Base-by-base conservation (phyloP, 1,140 invertebrate genomes). In the Triops cancriformis region DNA sequence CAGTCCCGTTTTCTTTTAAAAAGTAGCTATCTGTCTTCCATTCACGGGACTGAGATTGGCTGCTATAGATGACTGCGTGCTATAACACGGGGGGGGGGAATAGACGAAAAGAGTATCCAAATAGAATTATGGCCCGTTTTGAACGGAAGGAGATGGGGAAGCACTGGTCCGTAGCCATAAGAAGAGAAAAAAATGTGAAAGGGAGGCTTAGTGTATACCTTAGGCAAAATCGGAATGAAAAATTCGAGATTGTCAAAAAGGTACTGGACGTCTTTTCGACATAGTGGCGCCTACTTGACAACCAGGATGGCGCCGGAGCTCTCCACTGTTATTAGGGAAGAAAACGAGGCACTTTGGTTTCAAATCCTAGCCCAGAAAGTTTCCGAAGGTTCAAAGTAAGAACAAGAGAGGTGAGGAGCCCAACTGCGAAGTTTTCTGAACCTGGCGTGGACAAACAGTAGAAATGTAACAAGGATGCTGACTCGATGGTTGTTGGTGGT, bases 11-110 rank as follows among this genome's bases (percentile, higher is more conserved):
- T 37, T 74, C 28, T n/a, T 31, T 31, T 74, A 23, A 75, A 75
- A 43, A 75, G 74, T 43, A 75, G 26, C 26, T n/a, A 41, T 31
- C 43, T 75, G 31, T 75, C 43, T 42, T 27, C 31, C 73, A 31
- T 74, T 74, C 73, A 74, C 26, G 27, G 73, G 18, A 37, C 31
- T 37, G 31, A 37, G 31, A 18, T 64, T 64, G n/a, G 7, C 51
- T 64, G 51, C 14, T 64, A 64, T 37, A 37, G 31, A 37, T 37
- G 31, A 37, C 31, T 37, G 31, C 31, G 31, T 37, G 31, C 31
- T 37, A 37, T 37, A 37, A 37, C 31, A 37, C 31, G 31, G 31
- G 31, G 31, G 31, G 31, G 31, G 31, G 31, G 7, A 37, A 37
- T 2, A 37, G 7, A 37, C 31, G 31, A 37, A 37, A 37, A 37